Evolutionary conservation across 2,888 invertebrate genomes (phyloP).

Genomic region (Sminthurides aquaticus): DNA sequence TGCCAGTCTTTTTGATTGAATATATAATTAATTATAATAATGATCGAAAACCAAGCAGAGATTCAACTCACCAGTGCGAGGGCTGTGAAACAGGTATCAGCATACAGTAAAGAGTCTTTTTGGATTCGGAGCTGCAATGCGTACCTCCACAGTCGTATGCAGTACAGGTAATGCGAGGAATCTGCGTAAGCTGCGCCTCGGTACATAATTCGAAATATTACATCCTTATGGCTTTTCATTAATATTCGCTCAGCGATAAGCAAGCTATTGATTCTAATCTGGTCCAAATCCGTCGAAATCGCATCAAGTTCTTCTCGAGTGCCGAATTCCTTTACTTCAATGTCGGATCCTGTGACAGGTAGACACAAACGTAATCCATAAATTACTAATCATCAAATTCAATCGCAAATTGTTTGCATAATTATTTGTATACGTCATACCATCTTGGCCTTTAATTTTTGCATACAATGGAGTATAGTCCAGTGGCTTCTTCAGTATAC

Average conservation of each 20-base stretch:
- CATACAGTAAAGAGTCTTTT: slow-evolving; percentile 62
- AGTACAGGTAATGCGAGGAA: slow-evolving; percentile 61
- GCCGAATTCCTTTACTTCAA: slow-evolving; percentile 58
- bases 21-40: no score
- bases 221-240: slow-evolving; percentile 78
- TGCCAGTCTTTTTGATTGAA: no score
- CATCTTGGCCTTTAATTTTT: slow-evolving; percentile 28
- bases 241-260: slow-evolving; percentile 80
- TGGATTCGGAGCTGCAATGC: slow-evolving; percentile 70
- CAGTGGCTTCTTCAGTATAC: slow-evolving; percentile 35
- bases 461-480: slow-evolving; percentile 40
- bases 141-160: slow-evolving; percentile 79
- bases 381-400: not conserved
- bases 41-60: no score
- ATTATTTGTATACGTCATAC: slow-evolving; percentile 20
- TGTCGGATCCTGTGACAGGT: slow-evolving; percentile 29
- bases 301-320: slow-evolving; percentile 61
- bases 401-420: no score
- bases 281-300: slow-evolving; percentile 71
- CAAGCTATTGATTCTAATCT: slow-evolving; percentile 76
- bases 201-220: slow-evolving; percentile 68
- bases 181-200: slow-evolving; percentile 55
- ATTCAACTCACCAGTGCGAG: slow-evolving; percentile 69
- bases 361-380: slow-evolving; percentile 7
- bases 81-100: slow-evolving; percentile 78